Evolutionary conservation across 2,797 vertebrate genomes (phyloP).

Genomic region (Setipinna tenuifilis): DNA sequence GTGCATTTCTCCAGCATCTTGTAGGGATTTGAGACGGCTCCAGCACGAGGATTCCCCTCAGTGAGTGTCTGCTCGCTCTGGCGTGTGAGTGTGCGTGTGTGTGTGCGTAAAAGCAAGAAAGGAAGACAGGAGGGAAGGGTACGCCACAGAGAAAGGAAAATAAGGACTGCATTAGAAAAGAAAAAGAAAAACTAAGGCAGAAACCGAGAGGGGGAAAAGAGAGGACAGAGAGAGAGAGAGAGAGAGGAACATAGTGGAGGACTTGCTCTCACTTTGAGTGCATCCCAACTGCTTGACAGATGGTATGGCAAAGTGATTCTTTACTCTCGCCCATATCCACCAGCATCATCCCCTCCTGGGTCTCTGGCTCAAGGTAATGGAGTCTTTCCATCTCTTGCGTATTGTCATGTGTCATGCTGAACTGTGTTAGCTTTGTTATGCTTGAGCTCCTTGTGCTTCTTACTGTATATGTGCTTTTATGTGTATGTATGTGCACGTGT

Average conservation of each 20-base stretch:
- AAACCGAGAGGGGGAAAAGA: neutral
- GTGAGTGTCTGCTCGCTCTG: conserved; percentile 7
- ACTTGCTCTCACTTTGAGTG: conserved; percentile 30
- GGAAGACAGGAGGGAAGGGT: neutral
- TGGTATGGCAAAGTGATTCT: conserved; percentile 27
- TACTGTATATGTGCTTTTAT: conserved; percentile 10
- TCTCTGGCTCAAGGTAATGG: conserved; percentile 29
- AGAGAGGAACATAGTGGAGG: neutral
- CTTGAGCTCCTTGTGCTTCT: neutral
- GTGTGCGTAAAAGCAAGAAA: neutral
- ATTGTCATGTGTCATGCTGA: neutral
- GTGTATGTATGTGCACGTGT: neutral
- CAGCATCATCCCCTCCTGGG: conserved; percentile 6
- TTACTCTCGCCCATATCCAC: conserved; percentile 27
- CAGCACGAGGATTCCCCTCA: conserved; percentile 28
- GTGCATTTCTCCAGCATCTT: conserved; percentile 28
- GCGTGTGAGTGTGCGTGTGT: neutral
- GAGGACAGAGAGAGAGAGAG: neutral
- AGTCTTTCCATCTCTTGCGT: conserved; percentile 11
- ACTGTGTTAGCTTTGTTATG: conserved; percentile 1
- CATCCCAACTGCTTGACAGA: conserved; percentile 13
- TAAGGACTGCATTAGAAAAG: neutral
- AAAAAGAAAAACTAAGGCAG: neutral
- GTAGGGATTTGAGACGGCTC: conserved; percentile 29
- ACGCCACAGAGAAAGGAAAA: neutral